phyloP scores from a whole-genome alignment of 1,140 invertebrate species.

The Rhyzopertha dominica region DNA sequence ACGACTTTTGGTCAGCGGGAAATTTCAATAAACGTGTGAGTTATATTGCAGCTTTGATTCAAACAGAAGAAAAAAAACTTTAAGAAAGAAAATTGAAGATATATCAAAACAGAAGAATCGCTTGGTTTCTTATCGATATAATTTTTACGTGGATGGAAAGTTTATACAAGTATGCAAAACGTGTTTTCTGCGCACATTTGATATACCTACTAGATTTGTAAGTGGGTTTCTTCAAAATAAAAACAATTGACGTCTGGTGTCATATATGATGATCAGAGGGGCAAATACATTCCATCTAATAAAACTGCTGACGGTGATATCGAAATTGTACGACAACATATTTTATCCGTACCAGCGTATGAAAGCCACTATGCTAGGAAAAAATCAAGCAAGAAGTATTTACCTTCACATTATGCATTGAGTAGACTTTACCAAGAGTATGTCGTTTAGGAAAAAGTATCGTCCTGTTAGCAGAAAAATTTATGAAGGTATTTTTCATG shows the following conservation, averaged over 20 bases:
- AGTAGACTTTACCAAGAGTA: slow-evolving; percentile 5
- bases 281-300: slow-evolving; percentile 2
- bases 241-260: slow-evolving; percentile 6
- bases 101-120: no score
- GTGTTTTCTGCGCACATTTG: slow-evolving; percentile 13
- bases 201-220: slow-evolving; percentile 13
- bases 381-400: slow-evolving; percentile 5
- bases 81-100: no score
- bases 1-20: no score
- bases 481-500: slow-evolving; percentile 9
- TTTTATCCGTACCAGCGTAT: slow-evolving; percentile 6
- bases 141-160: no score
- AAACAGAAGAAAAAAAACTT: no score
- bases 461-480: slow-evolving; percentile 1
- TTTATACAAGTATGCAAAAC: slow-evolving; percentile 17
- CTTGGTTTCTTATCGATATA: no score
- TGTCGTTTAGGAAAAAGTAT: no score
- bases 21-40: no score
- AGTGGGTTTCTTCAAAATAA: slow-evolving; percentile 1
- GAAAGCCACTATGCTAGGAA: slow-evolving; percentile 13
- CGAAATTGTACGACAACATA: slow-evolving; percentile 6
- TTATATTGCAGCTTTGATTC: no score
- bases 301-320: slow-evolving; percentile 5
- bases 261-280: not conserved
- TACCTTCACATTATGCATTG: slow-evolving; percentile 8